Evolutionary conservation across 2,888 invertebrate genomes (phyloP), one percentile per base, ranked within the genome.

Genomic region (Scrobipalpa costella): DNA sequence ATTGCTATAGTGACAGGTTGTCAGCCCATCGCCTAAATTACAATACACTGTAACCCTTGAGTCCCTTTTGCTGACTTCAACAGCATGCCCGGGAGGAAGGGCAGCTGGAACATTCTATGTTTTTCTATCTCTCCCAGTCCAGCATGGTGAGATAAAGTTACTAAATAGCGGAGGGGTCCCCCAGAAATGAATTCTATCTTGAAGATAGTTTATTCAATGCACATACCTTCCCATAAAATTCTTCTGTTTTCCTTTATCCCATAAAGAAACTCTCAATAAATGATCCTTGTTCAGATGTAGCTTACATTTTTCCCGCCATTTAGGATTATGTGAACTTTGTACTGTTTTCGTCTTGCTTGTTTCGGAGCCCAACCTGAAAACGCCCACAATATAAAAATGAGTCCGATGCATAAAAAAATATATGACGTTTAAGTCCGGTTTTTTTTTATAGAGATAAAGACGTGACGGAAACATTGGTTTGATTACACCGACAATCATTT

Each of bases 221-320:
- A 55, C 33, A 57, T 71, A 90, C 90, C 86, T 88, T 71, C 90
- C 90, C 88, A 90, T 88, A 63, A 84, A 85, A 67, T 80, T 86
- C 70, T 85, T 89, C 70, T 83, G 81, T 68, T 81, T 86, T 38
- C 89, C 89, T 71, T 84, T 88, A 64, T 89, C 86, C 81, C 84
- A 81, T 36, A 91, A 61, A 0, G 86, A 81, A 49, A 90, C 70
- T 60, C 75, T 74, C 8, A 91, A 66, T 13, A 80, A 36, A 34
- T 80, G 70, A 36, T 88, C 85, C 61, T 78, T 79, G 62, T 75
- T 73, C 9, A 85, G 71, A 55, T 78, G 78, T 11, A 91, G 65
- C 61, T 85, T 80, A 61, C 88, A 84, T 36, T 81, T 72, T 65
- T 91, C 87, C 7, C 81, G 74, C 90, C 90, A 91, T 72, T 82